Percentiles rank a stretch among this genome's conserved stretches.
Evolutionary conservation across 2,113 vertebrate genomes (phyloP).

Genomic region (Petroica traversi): DNA sequence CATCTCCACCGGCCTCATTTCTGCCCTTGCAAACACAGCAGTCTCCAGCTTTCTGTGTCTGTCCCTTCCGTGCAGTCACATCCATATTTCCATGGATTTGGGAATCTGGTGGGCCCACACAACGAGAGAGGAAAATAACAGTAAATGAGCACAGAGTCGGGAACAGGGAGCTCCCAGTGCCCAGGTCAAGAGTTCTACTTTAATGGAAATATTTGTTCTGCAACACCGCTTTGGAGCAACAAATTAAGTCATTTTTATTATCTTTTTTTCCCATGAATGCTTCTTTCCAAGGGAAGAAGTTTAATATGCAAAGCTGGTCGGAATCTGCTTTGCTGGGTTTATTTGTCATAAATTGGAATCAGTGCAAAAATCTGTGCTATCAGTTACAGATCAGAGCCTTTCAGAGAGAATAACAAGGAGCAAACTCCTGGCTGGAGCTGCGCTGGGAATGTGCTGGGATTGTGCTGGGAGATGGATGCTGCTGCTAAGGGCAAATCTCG

Average conservation of each 20-base stretch:
- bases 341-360: slow-evolving; percentile 35
- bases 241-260: neutral
- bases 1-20: neutral
- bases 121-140: neutral
- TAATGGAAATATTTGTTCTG: neutral
- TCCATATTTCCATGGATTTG: neutral
- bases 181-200: neutral
- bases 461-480: neutral
- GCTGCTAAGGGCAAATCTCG: neutral
- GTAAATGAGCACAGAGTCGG: neutral
- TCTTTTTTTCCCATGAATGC: neutral
- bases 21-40: neutral
- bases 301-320: neutral
- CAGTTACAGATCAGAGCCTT: neutral
- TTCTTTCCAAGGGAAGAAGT: neutral
- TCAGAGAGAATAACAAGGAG: neutral
- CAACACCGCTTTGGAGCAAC: neutral
- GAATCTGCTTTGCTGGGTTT: neutral
- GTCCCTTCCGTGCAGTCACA: neutral
- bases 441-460: neutral
- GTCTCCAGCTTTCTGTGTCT: neutral
- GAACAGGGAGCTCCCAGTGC: neutral
- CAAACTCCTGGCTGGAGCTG: neutral
- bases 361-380: neutral
- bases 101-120: neutral